Percentiles rank a stretch among this genome's conserved stretches.
phyloP scores from a whole-genome alignment of 2,113 vertebrate genomes.

The Passer domesticus region DNA sequence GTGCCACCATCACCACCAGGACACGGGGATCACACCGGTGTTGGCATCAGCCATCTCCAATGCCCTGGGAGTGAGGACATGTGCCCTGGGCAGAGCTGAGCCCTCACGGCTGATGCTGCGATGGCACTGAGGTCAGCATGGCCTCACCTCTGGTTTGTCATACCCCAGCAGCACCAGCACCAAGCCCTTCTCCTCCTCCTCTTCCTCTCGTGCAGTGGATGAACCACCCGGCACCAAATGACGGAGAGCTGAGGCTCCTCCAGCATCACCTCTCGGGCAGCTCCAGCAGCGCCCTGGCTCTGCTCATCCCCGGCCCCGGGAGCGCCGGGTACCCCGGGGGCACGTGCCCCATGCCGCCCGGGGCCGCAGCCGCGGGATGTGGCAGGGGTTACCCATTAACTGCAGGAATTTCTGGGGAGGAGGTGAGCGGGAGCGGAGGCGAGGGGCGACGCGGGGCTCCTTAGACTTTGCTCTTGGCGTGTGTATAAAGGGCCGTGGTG shows the following conservation, averaged over 20 bases:
- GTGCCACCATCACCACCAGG: neutral
- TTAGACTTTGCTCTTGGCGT: conserved; percentile 78
- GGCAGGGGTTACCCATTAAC: conserved; percentile 78
- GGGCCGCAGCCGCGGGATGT: neutral
- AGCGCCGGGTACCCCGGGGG: fast-evolving
- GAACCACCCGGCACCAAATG: neutral
- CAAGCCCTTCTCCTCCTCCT: neutral
- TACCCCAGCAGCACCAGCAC: neutral
- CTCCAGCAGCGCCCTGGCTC: fast-evolving
- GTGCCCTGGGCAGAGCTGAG: neutral
- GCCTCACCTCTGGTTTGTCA: neutral
- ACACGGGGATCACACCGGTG: fast-evolving
- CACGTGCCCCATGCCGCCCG: fast-evolving
- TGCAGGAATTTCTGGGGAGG: conserved; percentile 66
- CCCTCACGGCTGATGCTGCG: fast-evolving
- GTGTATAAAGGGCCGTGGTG: conserved; percentile 65
- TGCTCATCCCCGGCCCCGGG: neutral
- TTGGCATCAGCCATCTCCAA: neutral
- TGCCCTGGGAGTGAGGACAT: fast-evolving
- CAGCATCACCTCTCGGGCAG: fast-evolving
- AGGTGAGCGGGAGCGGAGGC: conserved; percentile 44
- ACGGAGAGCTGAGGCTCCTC: neutral
- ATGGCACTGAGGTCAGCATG: neutral
- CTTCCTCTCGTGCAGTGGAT: neutral
- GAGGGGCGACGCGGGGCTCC: conserved; percentile 30